Base-by-base conservation (phyloP, 1,140 invertebrate genomes). In the Tribolium madens region DNA sequence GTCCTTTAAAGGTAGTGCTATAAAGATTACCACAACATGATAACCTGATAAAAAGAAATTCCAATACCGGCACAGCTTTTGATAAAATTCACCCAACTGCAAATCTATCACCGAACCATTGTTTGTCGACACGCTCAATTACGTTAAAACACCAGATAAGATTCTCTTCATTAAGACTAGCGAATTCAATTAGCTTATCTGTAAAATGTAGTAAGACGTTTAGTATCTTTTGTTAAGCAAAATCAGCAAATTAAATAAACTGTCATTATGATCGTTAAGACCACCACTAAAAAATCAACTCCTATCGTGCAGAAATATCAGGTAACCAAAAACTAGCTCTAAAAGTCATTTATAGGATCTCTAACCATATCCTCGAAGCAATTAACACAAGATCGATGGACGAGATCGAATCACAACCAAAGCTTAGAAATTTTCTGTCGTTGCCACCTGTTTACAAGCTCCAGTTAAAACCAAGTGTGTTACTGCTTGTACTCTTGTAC, bases 161-260 rank as follows among this genome's bases (percentile, higher is more conserved):
- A 72, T 52, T 52, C 12, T 50, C n/a, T 64, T 48, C 70, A 52
- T 72, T 72, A 72, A 72, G 70, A 72, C 70, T 72, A 50, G 70
- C 70, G 17, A 72, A 72, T 72, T 72, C 70, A 72, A 72, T 72
- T 72, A 52, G 46, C 70, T 72, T 72, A 72, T 72, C 70, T 48
- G 13, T 50, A 47, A 71, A 73, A 71, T 72, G 72, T 72, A 17
- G 53, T 73, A 31, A 64, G 52, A 68, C 70, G 70, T 52, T 73
- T 46, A 48, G 70, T 48, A 72, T 57, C 70, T 73, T 77, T 73
- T 73, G 76, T 60, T 42, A 47, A 48, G 69, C 75, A 68, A 42
- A 60, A 26, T 60, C 53, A n/a, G 15, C n/a, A 6, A 60, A 52
- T 15, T 15, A 13, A 52, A 2, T 13, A 52, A 13, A 17, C n/a